Percentiles rank a stretch among this genome's conserved stretches.
Conservation (phyloP, 35 echinoderm and acorn worm species). For the Anneissia japonica region DNA sequence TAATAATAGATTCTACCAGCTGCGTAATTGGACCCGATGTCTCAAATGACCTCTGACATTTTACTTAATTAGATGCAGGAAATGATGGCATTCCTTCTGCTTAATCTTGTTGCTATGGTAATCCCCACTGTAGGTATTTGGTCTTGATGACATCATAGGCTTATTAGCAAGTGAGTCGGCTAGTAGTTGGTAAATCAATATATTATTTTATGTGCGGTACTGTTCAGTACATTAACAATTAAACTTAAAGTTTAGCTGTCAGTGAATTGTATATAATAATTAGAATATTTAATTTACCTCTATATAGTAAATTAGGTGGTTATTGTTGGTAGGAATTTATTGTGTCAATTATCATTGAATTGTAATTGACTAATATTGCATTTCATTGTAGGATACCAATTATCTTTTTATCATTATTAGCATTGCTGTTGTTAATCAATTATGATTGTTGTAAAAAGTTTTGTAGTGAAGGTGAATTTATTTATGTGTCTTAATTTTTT, state of each 20-base stretch:
- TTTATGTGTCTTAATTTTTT: too few species aligned
- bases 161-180: not conserved
- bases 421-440: too few species aligned
- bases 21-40: not conserved
- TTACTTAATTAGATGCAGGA: not conserved
- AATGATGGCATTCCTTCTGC: not conserved
- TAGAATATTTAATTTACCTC: too few species aligned
- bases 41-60: not conserved
- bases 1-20: not conserved
- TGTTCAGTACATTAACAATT: too few species aligned
- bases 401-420: too few species aligned
- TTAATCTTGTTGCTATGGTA: conserved; percentile 1
- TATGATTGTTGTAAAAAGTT: too few species aligned
- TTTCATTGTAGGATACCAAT: too few species aligned
- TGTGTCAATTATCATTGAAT: too few species aligned
- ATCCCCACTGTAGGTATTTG: not conserved
- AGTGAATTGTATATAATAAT: not conserved
- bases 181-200: not conserved
- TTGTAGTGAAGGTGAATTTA: too few species aligned
- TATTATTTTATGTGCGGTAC: not conserved
- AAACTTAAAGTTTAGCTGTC: not conserved
- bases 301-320: too few species aligned
- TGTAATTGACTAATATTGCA: too few species aligned
- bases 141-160: not conserved
- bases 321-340: too few species aligned